Percentiles rank a stretch among this genome's conserved stretches.
Evolutionary conservation across 2,797 vertebrate genomes (phyloP).

Genomic region (Acipenser oxyrinchus): DNA sequence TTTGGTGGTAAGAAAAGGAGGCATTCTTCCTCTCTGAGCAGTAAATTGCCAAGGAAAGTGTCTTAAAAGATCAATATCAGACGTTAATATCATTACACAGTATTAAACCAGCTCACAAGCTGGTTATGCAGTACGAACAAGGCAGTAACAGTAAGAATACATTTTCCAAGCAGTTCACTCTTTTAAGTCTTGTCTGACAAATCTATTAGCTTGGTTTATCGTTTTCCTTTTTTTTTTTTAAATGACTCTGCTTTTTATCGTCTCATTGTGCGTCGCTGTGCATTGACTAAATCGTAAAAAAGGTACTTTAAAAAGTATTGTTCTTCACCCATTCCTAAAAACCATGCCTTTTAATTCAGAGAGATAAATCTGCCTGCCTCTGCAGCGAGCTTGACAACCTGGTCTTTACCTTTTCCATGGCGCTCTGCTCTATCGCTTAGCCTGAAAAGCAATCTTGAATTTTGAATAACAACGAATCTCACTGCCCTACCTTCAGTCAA

Average conservation of each 20-base stretch:
- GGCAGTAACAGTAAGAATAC: too few species aligned
- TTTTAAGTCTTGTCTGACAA: too few species aligned
- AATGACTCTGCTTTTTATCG: too few species aligned
- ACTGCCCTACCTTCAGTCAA: conserved; percentile 38
- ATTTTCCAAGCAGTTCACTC: too few species aligned
- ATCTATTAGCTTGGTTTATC: too few species aligned
- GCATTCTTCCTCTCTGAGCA: background rate
- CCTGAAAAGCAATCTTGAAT: conserved; percentile 59
- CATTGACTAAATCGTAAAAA: conserved; percentile 8
- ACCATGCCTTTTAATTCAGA: conserved; percentile 49
- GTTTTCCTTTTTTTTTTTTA: too few species aligned
- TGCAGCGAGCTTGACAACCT: conserved; percentile 48
- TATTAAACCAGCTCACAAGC: too few species aligned
- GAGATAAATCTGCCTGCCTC: conserved; percentile 54
- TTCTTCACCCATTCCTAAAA: conserved; percentile 31
- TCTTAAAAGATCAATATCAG: too few species aligned
- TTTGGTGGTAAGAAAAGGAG: background rate
- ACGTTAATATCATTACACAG: too few species aligned
- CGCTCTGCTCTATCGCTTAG: conserved; percentile 53
- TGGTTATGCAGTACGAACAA: too few species aligned
- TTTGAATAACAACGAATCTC: conserved; percentile 64
- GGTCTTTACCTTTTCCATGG: conserved; percentile 52
- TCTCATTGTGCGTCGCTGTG: background rate
- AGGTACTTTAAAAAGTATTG: conserved; percentile 20
- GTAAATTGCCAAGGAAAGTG: background rate